Percentiles rank a stretch among this genome's conserved stretches.
These are phyloP conservation scores for Trachemys scripta DNA, from an alignment of 2,113 vertebrate species.

Conservation along the genomic window DNA sequence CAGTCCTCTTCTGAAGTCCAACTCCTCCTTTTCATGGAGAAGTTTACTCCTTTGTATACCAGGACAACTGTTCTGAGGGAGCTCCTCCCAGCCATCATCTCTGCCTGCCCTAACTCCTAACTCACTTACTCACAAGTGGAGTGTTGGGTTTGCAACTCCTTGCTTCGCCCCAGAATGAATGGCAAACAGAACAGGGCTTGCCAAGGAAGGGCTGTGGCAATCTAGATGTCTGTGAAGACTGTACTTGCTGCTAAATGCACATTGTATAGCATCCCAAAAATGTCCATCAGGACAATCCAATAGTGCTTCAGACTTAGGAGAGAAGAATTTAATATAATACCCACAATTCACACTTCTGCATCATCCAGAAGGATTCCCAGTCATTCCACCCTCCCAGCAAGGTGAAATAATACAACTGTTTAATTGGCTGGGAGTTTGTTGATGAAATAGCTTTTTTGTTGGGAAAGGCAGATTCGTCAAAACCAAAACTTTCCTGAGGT, in stretches of 20 bases:
- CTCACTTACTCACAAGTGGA: neutral
- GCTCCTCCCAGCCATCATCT: neutral
- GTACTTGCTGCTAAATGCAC: neutral
- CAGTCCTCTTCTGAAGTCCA: neutral
- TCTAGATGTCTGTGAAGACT: neutral
- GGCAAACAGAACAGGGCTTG: neutral
- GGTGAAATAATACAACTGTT: neutral
- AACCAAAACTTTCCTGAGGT: neutral
- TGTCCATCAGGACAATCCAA: neutral
- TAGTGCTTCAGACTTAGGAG: neutral
- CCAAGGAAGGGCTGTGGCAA: neutral
- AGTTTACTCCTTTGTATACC: neutral
- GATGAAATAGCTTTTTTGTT: neutral
- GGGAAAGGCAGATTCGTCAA: too few species aligned
- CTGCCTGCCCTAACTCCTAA: neutral
- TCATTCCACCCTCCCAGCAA: neutral
- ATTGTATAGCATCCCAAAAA: neutral
- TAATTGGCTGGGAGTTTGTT: neutral
- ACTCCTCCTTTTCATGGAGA: neutral
- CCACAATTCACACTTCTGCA: neutral
- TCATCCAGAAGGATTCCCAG: neutral
- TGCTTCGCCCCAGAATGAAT: neutral
- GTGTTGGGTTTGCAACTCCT: neutral
- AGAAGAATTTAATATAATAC: neutral
- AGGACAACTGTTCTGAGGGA: neutral